Conservation (phyloP, 2,113 vertebrate genomes). For the Pangasianodon hypophthalmus region DNA sequence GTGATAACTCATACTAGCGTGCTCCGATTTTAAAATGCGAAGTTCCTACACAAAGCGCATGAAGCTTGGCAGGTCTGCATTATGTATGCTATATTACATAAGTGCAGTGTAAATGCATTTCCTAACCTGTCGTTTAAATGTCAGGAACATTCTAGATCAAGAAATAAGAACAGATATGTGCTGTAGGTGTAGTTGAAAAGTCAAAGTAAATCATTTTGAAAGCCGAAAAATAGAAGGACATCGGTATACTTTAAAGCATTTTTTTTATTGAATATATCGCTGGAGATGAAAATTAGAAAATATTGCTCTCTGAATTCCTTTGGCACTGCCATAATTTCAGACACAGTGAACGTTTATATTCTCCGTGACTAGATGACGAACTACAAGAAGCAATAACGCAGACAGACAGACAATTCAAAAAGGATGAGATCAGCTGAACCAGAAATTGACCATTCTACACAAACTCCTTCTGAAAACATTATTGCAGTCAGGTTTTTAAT, state of each 20-base stretch:
- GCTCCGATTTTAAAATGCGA: not conserved
- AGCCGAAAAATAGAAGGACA: not conserved
- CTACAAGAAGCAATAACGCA: conserved; percentile 2
- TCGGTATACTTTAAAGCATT: not conserved
- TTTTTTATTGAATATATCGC: not conserved
- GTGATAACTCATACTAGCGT: not conserved
- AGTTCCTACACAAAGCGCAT: not conserved
- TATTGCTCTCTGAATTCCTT: not conserved
- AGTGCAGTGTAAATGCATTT: not conserved
- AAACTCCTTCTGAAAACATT: not conserved
- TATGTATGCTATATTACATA: not conserved
- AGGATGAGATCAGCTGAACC: not conserved
- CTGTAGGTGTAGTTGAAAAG: not conserved
- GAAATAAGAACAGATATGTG: not conserved
- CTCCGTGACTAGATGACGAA: not conserved
- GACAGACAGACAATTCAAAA: not conserved
- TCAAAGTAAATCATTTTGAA: not conserved
- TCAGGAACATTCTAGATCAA: not conserved
- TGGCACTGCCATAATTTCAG: not conserved
- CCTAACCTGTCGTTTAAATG: not conserved
- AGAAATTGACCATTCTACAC: not conserved
- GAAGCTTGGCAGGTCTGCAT: not conserved
- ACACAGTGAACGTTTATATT: not conserved
- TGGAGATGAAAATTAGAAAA: not conserved
- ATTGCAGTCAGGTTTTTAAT: conserved; percentile 1